Conservation (phyloP, 1,140 invertebrate species). For the Cydia fagiglandana region DNA sequence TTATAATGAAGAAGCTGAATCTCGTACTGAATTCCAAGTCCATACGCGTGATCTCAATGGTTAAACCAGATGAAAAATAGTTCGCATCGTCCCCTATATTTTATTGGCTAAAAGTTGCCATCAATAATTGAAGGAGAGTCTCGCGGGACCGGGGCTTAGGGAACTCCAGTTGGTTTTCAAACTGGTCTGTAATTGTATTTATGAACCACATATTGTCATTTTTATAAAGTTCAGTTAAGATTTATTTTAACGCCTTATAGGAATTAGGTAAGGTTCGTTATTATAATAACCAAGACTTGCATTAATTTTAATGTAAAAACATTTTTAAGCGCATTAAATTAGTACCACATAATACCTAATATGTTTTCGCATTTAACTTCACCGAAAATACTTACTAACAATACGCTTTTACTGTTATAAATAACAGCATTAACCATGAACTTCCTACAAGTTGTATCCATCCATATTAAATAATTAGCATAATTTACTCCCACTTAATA, state of each 20-base stretch:
- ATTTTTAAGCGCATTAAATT: no score
- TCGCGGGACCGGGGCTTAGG: constrained; percentile 52
- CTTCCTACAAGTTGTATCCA: background rate
- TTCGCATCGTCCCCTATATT: constrained; percentile 58
- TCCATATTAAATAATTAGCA: constrained; percentile 17
- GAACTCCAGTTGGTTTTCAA: constrained; percentile 34
- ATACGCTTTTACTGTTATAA: no score
- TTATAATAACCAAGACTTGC: background rate
- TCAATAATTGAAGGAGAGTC: constrained; percentile 73
- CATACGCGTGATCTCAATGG: background rate
- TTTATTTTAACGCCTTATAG: background rate
- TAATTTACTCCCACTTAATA: constrained; percentile 25
- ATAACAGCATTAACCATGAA: background rate
- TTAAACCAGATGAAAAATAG: constrained; percentile 63
- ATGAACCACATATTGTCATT: constrained; percentile 6
- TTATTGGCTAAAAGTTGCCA: constrained; percentile 71
- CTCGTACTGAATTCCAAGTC: background rate
- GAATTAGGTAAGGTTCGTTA: background rate
- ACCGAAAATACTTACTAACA: no score
- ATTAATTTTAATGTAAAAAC: no score
- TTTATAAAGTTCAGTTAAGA: constrained; percentile 34
- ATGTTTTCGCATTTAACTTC: background rate
- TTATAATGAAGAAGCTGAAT: no score
- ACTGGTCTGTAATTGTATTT: constrained; percentile 33
- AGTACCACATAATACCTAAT: no score